A percentile compares a stretch with the other conserved stretches of the same genome.
phyloP scores from a whole-genome alignment of 1,140 invertebrate species.

The Vanessa atalanta region DNA sequence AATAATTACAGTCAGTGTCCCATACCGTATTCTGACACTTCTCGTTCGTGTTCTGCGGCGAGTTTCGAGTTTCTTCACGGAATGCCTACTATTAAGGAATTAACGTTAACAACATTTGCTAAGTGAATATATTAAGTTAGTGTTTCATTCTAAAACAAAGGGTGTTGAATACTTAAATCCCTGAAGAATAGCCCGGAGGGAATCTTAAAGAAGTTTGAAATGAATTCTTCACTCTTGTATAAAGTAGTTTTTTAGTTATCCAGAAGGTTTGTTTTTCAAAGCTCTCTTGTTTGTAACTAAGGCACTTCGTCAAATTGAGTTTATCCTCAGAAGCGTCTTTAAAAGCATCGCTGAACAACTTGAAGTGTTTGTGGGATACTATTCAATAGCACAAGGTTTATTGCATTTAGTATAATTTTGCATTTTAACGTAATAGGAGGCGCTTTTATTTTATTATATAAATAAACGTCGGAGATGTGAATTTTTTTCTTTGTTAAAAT shows the following conservation, averaged over 20 bases:
- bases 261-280: conserved; percentile 32
- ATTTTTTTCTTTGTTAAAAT: too few relatives aligned
- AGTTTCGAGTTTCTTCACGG: too few relatives aligned
- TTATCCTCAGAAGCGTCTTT: conserved; percentile 30
- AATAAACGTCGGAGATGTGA: too few relatives aligned
- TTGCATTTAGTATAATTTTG: too few relatives aligned
- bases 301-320: conserved; percentile 49
- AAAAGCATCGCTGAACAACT: conserved; percentile 2
- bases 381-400: too few relatives aligned
- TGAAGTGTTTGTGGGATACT: background rate
- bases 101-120: too few relatives aligned
- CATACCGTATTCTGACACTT: too few relatives aligned
- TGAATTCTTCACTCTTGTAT: conserved; percentile 4
- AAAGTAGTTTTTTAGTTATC: conserved; percentile 34
- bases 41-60: too few relatives aligned
- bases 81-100: too few relatives aligned
- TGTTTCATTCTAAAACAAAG: background rate
- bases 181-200: background rate
- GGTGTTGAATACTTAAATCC: conserved; percentile 3
- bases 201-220: conserved; percentile 12
- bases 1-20: too few relatives aligned
- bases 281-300: conserved; percentile 15
- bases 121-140: background rate
- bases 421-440: too few relatives aligned
- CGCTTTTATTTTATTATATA: too few relatives aligned